A percentile compares a stretch with the other conserved stretches of the same genome.
Conservation (phyloP, 2,113 vertebrate species). For the Strigops habroptila region DNA sequence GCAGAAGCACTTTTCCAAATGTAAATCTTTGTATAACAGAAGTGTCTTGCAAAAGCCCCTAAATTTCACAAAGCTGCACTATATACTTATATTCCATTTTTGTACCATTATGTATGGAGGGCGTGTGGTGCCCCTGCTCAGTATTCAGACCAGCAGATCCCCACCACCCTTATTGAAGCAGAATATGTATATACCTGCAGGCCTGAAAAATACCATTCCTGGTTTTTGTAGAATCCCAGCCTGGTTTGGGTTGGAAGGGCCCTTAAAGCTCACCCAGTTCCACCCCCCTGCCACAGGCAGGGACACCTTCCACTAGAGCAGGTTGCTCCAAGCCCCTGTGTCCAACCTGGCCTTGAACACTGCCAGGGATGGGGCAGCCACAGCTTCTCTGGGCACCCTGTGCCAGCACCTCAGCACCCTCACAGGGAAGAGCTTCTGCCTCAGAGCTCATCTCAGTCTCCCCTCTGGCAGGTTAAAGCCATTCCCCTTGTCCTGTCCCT, state of each 20-base stretch:
- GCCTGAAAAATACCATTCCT: not conserved
- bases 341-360: too few relatives aligned
- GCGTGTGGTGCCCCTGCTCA: not conserved
- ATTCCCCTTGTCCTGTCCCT: too few relatives aligned
- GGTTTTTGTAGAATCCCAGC: not conserved
- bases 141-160: slow-evolving; percentile 6
- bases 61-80: not conserved
- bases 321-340: not conserved
- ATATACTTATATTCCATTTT: not conserved
- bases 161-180: not conserved
- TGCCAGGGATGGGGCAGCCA: too few relatives aligned
- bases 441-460: too few relatives aligned
- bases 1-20: slow-evolving; percentile 9
- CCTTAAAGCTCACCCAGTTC: not conserved
- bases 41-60: slow-evolving; percentile 14
- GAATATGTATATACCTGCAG: not conserved
- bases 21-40: slow-evolving; percentile 34
- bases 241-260: not conserved
- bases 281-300: not conserved
- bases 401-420: too few relatives aligned
- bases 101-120: not conserved
- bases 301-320: not conserved
- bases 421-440: too few relatives aligned
- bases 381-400: too few relatives aligned
- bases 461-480: too few relatives aligned